Evolutionary conservation across 2,113 vertebrate species (phyloP).

Genomic region (Labeo rohita): DNA sequence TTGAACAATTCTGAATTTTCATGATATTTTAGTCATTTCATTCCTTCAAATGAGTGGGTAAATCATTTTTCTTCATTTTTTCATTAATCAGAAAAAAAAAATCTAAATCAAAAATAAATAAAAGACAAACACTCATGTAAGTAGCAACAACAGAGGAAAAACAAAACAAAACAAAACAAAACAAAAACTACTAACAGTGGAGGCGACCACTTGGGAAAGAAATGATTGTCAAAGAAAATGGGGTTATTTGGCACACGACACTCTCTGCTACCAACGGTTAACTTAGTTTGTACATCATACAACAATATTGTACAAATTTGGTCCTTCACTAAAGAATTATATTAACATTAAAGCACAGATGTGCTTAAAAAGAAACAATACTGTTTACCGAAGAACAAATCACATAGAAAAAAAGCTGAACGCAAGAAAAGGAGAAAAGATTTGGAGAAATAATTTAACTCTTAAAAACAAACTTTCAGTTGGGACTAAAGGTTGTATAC

Average conservation of each 20-base stretch:
- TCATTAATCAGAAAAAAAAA: constrained; percentile 65
- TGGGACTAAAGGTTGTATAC: constrained; percentile 21
- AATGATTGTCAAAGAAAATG: constrained; percentile 87
- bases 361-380: constrained; percentile 83
- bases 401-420: constrained; percentile 80
- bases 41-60: constrained; percentile 71
- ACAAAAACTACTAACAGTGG: constrained; percentile 68
- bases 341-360: constrained; percentile 89
- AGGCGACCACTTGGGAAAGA: constrained; percentile 67
- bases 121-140: constrained; percentile 73
- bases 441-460: constrained; percentile 78
- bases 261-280: constrained; percentile 79
- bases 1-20: constrained; percentile 67
- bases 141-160: constrained; percentile 54
- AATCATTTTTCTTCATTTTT: constrained; percentile 62
- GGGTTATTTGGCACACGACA: constrained; percentile 89
- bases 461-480: constrained; percentile 42
- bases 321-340: constrained; percentile 94
- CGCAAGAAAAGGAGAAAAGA: constrained; percentile 73
- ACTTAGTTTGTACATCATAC: constrained; percentile 82
- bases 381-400: constrained; percentile 88
- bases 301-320: constrained; percentile 87
- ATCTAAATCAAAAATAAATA: constrained; percentile 75
- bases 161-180: constrained; percentile 47
- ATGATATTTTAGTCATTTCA: constrained; percentile 54